A percentile compares a stretch with the other conserved stretches of the same genome.
Conservation (phyloP, 2,113 vertebrate genomes). For the Petrocephalus microphthalmus region DNA sequence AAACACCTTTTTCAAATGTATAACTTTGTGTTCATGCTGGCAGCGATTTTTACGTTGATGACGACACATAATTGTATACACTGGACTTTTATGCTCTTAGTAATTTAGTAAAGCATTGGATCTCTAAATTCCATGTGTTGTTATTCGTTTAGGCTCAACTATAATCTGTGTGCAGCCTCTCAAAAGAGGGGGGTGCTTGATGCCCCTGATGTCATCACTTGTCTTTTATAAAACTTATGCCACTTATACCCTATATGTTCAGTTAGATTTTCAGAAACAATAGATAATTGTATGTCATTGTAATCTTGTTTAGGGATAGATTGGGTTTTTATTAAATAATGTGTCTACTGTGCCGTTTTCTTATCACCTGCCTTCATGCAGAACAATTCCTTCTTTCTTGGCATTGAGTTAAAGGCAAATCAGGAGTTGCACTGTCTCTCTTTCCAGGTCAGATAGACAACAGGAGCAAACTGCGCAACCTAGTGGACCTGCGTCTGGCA, state of each 20-base stretch:
- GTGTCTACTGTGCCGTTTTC: neutral
- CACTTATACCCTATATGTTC: neutral
- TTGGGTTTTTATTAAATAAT: neutral
- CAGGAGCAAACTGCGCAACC: slow-evolving; percentile 84
- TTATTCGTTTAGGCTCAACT: too few species aligned
- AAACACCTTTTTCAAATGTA: too few species aligned
- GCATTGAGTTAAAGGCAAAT: neutral
- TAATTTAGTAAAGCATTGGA: too few species aligned
- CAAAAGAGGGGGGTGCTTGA: neutral
- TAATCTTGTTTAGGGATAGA: neutral
- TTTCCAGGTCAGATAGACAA: slow-evolving; percentile 85
- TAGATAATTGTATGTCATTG: neutral
- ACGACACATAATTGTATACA: too few species aligned
- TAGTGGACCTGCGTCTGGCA: slow-evolving; percentile 81
- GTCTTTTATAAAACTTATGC: neutral
- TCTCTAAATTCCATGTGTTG: too few species aligned
- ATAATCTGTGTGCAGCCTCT: too few species aligned
- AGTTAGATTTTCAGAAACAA: neutral
- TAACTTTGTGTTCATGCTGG: too few species aligned
- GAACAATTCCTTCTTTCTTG: neutral
- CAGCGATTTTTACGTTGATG: too few species aligned
- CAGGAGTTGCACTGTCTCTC: neutral
- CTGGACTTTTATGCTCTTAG: too few species aligned
- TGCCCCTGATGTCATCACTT: neutral
- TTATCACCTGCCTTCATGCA: neutral